phyloP scores from a whole-genome alignment of 2,113 vertebrate species.

The Rhinopomastus cyanomelas region DNA sequence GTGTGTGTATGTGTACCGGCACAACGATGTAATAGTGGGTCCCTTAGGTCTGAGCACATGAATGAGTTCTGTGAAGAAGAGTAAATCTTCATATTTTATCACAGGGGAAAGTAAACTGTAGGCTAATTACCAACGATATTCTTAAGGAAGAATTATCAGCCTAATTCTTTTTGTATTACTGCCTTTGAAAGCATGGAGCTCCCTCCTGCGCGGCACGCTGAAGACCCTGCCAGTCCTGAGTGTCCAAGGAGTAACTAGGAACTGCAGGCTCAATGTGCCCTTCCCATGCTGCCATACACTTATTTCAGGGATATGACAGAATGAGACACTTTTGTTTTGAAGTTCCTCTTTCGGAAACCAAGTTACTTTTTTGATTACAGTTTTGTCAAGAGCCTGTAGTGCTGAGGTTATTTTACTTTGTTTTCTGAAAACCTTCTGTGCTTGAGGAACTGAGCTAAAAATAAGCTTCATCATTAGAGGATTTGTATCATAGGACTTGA shows the following conservation, averaged over 20 bases:
- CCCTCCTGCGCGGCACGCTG: neutral
- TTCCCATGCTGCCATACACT: rapidly evolving
- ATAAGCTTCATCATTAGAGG: neutral
- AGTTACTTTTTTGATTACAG: neutral
- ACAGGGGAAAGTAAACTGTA: neutral
- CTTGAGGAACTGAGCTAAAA: neutral
- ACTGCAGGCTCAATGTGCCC: neutral
- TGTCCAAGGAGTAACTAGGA: neutral
- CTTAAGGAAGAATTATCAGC: neutral
- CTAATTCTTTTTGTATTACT: neutral
- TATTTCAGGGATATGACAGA: neutral
- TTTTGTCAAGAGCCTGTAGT: neutral
- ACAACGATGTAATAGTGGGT: neutral
- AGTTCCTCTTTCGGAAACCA: neutral
- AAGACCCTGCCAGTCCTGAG: neutral
- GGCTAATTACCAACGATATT: neutral
- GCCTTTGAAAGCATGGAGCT: neutral
- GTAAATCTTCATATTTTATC: rapidly evolving
- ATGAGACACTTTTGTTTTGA: neutral
- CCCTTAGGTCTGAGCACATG: neutral
- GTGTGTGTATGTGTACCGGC: rapidly evolving
- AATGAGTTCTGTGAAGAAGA: neutral
- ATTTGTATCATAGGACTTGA: neutral
- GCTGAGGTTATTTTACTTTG: neutral
- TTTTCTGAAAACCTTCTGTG: neutral